Base-by-base conservation (phyloP, 2,888 invertebrate species). In the Anthophora plumipes region DNA sequence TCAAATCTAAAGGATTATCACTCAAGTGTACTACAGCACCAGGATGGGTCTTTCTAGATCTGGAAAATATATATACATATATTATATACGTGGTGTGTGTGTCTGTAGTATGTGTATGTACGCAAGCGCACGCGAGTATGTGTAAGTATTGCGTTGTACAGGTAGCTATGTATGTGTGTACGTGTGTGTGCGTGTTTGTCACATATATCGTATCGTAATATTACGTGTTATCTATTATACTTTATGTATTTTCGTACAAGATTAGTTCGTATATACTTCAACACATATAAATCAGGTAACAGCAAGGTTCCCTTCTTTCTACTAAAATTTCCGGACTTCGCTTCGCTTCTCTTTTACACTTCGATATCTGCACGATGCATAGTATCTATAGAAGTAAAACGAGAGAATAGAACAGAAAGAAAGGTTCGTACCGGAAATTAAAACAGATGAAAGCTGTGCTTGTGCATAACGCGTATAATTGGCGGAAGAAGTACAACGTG, bases 1-100 rank as follows among this genome's bases (percentile, higher is more conserved):
- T 98, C 90, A 98, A 96, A 94, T 99, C 99, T 92, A 97, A 95
- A 83, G 99, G 99, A 95, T 98, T 99, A 94, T 99, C 99, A 94
- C 98, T 97, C 92, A 99, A 96, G 94, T 98, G 98, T 90, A 99
- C 97, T 89, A 99, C 98, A 85, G 98, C 95, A 82, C 99, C 99
- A 75, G 99, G 99, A 95, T 99, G 99, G 90, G 97, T 98, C 94
- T 97, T 98, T 93, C 98, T 96, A 92, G 97, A 97, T 90, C 99
- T 99, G 95, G 79, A 96, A 96, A 88, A 88, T 88, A 88, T 86
- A 86, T 86, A 86, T 86, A 85, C 87, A 88, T 80, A 85, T 87
- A 79, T 79, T 71, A 79, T 79, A 79, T 79, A 79, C 61, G 77
- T 66, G 66, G 31, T 79, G 54, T 60, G 54, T 55, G 59, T 64